Base-by-base conservation (phyloP, 2,888 invertebrate species). In the Ichneumoninae sp. region DNA sequence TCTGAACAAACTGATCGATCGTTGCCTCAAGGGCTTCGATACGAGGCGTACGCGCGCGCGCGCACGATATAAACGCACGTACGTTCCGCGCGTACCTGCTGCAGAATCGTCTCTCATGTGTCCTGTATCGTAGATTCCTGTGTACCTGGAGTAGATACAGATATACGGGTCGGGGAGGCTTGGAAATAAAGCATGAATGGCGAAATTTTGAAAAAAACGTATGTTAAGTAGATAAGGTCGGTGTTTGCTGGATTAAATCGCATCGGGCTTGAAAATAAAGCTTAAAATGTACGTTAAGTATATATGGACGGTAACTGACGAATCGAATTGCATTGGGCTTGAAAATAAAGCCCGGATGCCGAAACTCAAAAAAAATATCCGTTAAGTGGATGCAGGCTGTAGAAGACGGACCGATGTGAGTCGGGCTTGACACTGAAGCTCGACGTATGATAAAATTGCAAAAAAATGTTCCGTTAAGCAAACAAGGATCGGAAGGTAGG, bases 1-100 rank as follows among this genome's bases (percentile, higher is more conserved):
- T 84, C 82, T 79, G 84, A 82, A 84, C 84, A 82, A 84, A 84
- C 84, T 84, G 84, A 84, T 84, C 84, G 84, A 84, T 84, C 84
- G 84, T 82, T 84, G 84, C 82, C 82, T 84, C 79, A 79, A 84
- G 84, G 84, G 52, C 60, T 84, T 84, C 82, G 84, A 84, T 84
- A 84, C 82, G 82, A 70, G 66, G 78, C 47, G 65, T 75, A 81
- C 77, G 84, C 78, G 78, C 57, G 74, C 71, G 74, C 71, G 75
- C 50, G 70, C 57, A 52, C 40, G 62, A 69, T 82, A 72, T 68
- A 79, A 84, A 81, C 74, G 78, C 50, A 62, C 62, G 50, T 62
- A 70, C 69, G 65, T 65, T 75, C 65, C 65, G 70, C 78, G 66
- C 57, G 70, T 84, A 81, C 77, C 81, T 84, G 81, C 70, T 75